Evolutionary conservation across 1,140 invertebrate species (phyloP), one percentile per base, ranked within the genome.

Genomic region (Laupala kohalensis): DNA sequence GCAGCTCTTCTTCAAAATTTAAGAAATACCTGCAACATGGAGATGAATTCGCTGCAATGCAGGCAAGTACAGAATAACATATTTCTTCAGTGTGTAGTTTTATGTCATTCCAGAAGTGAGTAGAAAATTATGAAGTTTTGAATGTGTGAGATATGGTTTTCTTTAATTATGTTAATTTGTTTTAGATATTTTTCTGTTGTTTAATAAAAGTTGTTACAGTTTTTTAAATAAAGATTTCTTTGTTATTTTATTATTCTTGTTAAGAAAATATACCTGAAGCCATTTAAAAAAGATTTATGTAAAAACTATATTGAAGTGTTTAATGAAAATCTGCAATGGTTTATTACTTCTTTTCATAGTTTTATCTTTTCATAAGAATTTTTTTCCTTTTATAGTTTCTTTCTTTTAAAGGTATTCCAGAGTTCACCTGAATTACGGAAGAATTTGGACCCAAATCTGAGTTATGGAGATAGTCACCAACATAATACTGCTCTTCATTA

Each of bases 21-120:
- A 86, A 88, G 74, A 89, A 89, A 76, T 87, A 89, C 78, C 81
- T 90, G n/a, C 86, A 87, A 78, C 86, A 88, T 83, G 88, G 88
- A 26, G 88, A 90, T 78, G 88, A 90, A 78, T 88, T 86, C 78
- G 87, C 88, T 70, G 88, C 88, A 24, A 85, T 90, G 81, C 86
- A 88, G 78, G 79, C 83, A 79, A 78, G 67, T 80, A 53, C 37
- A n/a, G n/a, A n/a, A 67, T 67, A 25, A 9, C 66, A 67, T 12
- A 67, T 15, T 12, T 25, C 24, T 23, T 12, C 9, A 23, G 15
- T 67, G 15, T 12, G 66, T 15, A 67, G 13, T 67, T 67, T 15
- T 67, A 25, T 67, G 9, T 67, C 9, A 12, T 12, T 12, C 9
- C 12, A 13, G 25, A 67, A 67, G 9, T 23, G 12, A 25, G 9